A percentile compares a stretch with the other conserved stretches of the same genome.
Conservation (phyloP, 30 jellyfish, hydroid and myxozoan species). For the Aurelia coerulea region DNA sequence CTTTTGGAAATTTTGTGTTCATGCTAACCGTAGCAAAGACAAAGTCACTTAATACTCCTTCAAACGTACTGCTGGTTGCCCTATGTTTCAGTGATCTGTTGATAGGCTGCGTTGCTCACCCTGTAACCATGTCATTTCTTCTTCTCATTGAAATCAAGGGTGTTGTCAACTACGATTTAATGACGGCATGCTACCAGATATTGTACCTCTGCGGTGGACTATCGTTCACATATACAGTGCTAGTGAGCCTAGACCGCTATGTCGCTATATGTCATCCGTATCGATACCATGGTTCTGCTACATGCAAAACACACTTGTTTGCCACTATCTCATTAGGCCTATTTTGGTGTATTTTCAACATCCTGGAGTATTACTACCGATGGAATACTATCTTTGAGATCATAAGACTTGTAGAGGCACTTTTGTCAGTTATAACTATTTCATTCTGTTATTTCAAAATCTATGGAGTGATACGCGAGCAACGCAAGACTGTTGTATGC, state of each 20-base stretch:
- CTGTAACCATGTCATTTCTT: not conserved
- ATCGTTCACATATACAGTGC: slow-evolving; percentile 8
- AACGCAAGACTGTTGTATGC: not conserved
- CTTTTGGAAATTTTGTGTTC: slow-evolving; percentile 5
- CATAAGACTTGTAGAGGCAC: not conserved
- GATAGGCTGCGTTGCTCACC: slow-evolving; percentile 27
- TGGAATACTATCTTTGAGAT: not conserved
- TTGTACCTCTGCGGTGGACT: slow-evolving; percentile 14
- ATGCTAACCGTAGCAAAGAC: slow-evolving; percentile 18
- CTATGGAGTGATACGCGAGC: slow-evolving; percentile 20
- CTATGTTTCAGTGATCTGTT: slow-evolving; percentile 20
- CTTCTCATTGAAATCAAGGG: not conserved
- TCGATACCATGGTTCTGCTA: slow-evolving; percentile 28
- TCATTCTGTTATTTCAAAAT: slow-evolving; percentile 11
- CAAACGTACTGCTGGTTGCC: slow-evolving; percentile 45
- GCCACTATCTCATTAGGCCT: not conserved
- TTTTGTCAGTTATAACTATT: not conserved
- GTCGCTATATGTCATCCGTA: slow-evolving; percentile 50
- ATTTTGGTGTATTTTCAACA: not conserved
- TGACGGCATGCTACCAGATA: not conserved
- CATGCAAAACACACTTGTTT: slow-evolving; percentile 14
- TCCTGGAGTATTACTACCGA: not conserved
- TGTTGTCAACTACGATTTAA: not conserved
- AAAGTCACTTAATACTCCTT: slow-evolving; percentile 35
- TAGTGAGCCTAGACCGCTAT: slow-evolving; percentile 37